Base-by-base conservation (phyloP, 2,797 vertebrate species). In the Argyrosomus regius region DNA sequence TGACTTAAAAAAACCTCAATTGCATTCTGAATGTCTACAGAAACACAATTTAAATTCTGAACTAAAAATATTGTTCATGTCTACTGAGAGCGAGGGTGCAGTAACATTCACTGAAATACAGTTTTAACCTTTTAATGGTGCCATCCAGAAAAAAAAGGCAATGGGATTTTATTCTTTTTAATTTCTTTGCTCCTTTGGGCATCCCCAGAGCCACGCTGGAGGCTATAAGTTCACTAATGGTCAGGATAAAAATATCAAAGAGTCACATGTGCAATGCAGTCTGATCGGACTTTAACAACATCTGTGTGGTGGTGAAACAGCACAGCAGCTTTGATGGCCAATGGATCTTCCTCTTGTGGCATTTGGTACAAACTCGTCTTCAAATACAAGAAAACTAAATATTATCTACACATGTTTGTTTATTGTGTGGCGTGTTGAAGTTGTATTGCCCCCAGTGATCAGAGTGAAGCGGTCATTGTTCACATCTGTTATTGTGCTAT, bases 1-100 rank as follows among this genome's bases (percentile, higher is more conserved):
- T 26, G 24, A 64, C 57, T 71, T 59, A 50, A 76, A 80, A 60
- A 73, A 45, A 46, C 12, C 35, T 45, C 28, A 75, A 69, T 16
- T 58, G 11, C 16, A 53, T 71, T 78, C 2, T 50, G 22, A 58
- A 68, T 48, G 41, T 62, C 45, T 26, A 9, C 59, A 58, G 73
- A 57, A 62, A 54, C 56, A 70, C 5, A 14, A 39, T 62, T 56
- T 46, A 48, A 24, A 60, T 77, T 46, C 39, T 60, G n/a, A 68
- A 48, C 39, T 68, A 6, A 66, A 48, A 31, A 75, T 18, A 66
- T 16, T 31, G 26, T 48, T 45, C 0, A 2, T 58, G 20, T 72
- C n/a, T 45, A 18, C 31, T 43, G n/a, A 59, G 28, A 59, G 17
- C 1, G 13, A 73, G 26, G 3, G 35, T 20, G 43, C 43, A 28